Base-by-base conservation (phyloP, 2,797 vertebrate species). In the Streptopelia turtur region DNA sequence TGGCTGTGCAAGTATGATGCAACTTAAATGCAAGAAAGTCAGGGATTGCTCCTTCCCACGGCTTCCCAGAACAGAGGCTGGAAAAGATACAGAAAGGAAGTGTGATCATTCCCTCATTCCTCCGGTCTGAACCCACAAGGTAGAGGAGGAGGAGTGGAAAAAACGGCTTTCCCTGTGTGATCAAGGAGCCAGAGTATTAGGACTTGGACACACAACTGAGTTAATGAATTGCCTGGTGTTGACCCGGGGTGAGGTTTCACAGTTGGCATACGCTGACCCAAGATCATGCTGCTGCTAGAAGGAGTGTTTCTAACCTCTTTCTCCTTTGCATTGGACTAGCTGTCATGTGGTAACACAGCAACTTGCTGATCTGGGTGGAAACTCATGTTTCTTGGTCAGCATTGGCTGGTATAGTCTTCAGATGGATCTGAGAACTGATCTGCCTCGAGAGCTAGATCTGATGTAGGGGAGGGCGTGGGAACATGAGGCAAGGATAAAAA, bases 171-270 rank as follows among this genome's bases (percentile, higher is more conserved):
- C 31, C 63, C 66, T 83, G 33, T 30, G 30, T 66, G 59, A 50
- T 53, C 1, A 6, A 82, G 63, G 63, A 91, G 85, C 49, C 59
- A 47, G 60, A 55, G 61, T 43, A 60, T 53, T 78, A 66, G 70
- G 39, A 35, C 43, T 66, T 72, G 87, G 65, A 76, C 79, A 72
- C 65, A 47, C 59, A 86, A 18, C n/a, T 41, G 59, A 84, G 95
- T 94, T 96, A 94, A 90, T 94, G 92, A 95, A 82, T 93, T 89
- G 93, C 92, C 31, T 69, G 83, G 21, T 94, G 88, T 93, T 95
- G 94, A 94, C 88, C 7, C 1, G 95, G 90, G 93, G 94, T 66
- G 90, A 94, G 90, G 91, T 91, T 96, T 94, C 91, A 76, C 76
- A 86, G 90, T 79, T 88, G 88, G 88, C 69, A 88, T 78, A 78